Base-by-base conservation (phyloP, 2,797 vertebrate species). In the Poeciliopsis gracilis region DNA sequence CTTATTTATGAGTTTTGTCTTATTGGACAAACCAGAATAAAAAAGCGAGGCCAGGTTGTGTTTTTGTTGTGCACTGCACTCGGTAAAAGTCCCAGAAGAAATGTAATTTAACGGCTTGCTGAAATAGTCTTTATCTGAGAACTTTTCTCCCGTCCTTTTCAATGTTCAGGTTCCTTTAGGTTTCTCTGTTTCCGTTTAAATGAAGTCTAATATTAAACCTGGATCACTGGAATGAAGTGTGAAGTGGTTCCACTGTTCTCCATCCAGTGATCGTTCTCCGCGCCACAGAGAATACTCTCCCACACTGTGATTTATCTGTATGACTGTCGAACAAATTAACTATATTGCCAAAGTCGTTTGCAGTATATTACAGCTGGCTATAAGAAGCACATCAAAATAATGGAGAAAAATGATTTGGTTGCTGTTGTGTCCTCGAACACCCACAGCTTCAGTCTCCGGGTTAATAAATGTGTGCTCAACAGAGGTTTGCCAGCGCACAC, bases 301-400 rank as follows among this genome's bases (percentile, higher is more conserved):
- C 67, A 13, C 38, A 3, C 33, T 7, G 69, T 78, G 73, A 86
- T 91, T 82, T 83, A 86, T 90, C 63, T 78, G 41, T 55, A 13
- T 61, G 33, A 55, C 55, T 79, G 80, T 79, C 51, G 43, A 72
- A 81, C 84, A 87, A 78, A 86, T 90, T 82, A 85, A 80, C 84
- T 73, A 73, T 81, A 75, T 77, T 59, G 45, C 74, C 76, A 63
- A 77, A 90, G 76, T 75, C 66, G 46, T 86, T 84, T 76, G 80
- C 79, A 61, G 81, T 71, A 53, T 81, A 86, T 88, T 83, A 80
- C 77, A 84, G 77, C 85, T 83, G 84, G 85, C 81, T 77, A 76
- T 76, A 77, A 86, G 82, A 85, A 87, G 82, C 78, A 75, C 77
- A 79, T 86, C 80, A 80, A 73, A 80, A 88, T 91, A 84, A 88